Base-by-base conservation (phyloP, 2,797 vertebrate genomes). In the Sebastes oblongus region DNA sequence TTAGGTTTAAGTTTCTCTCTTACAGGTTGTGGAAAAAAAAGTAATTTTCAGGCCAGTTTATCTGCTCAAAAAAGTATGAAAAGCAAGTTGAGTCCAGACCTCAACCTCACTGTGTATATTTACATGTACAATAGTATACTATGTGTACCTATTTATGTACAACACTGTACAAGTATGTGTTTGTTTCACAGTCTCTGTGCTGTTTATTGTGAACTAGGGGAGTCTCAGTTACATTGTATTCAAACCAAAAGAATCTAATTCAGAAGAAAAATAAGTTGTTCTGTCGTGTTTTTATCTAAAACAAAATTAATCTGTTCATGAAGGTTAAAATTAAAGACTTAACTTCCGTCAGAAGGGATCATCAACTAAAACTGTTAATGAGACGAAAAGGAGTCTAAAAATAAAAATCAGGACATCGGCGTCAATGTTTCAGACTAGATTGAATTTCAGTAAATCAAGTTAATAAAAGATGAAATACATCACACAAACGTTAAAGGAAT, bases 101-200 rank as follows among this genome's bases (percentile, higher is more conserved):
- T 12, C 8, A 56, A 56, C 4, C 3, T 32, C 39, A 16, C 25
- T 30, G 64, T 76, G 52, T 69, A 16, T 27, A 42, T 34, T 39
- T 3, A 61, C 18, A 39, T 55, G 60, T 81, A 55, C 56, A 6
- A 25, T 66, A 56, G 52, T 13, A 34, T 68, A 39, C 56, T 29
- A 50, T 25, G 7, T 66, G 60, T 80, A 24, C 61, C 58, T 80
- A 83, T 64, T 34, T 54, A 8, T 80, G 65, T 72, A 78, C 22
- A 58, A 14, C 10, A 42, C 24, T 60, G 66, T 27, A 29, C 12
- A 13, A 50, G 58, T 36, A 16, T 32, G 27, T 72, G 42, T 72
- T 16, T 46, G 42, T 46, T 46, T 46, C 42, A 46, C 20, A 10
- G 13, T 64, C 30, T 2, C 3, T 20, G 55, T 62, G 56, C 25